Percentiles rank a stretch among this genome's conserved stretches.
Evolutionary conservation across 1,140 invertebrate species (phyloP).

Genomic region (Solen grandis): DNA sequence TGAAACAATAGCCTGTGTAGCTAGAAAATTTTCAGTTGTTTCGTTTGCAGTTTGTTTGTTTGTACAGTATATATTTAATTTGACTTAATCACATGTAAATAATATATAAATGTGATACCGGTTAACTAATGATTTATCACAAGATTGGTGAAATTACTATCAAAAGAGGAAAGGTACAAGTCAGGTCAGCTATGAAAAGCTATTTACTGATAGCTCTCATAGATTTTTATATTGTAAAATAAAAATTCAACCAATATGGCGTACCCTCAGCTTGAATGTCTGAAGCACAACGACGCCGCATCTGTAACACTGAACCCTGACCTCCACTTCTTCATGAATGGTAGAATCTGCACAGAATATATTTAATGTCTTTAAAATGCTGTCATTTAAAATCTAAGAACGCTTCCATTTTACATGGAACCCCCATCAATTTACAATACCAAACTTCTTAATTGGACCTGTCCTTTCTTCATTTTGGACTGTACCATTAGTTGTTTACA

Average conservation of each 20-base stretch:
- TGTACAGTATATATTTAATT: too few species aligned
- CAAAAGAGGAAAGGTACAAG: background rate
- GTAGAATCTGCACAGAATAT: slow-evolving; percentile 20
- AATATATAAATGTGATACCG: background rate
- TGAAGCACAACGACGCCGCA: slow-evolving; percentile 81
- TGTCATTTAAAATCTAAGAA: too few species aligned
- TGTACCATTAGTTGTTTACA: too few species aligned
- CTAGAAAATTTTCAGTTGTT: too few species aligned
- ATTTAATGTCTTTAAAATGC: too few species aligned
- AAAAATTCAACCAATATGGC: background rate
- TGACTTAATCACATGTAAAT: too few species aligned
- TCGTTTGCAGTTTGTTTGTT: too few species aligned
- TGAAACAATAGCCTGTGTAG: too few species aligned
- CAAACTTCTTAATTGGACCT: too few species aligned
- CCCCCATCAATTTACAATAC: too few species aligned
- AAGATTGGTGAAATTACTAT: background rate
- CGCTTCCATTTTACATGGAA: too few species aligned
- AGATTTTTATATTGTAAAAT: background rate
- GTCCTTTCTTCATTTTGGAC: too few species aligned
- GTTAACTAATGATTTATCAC: background rate
- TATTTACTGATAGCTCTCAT: background rate
- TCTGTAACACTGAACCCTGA: slow-evolving; percentile 83
- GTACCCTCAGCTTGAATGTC: slow-evolving; percentile 82
- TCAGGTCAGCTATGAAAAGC: background rate
- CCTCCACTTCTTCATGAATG: slow-evolving; percentile 42